These are phyloP conservation scores for Tadarida brasiliensis DNA, from an alignment of 2,797 vertebrate species.

Conservation along the genomic window DNA sequence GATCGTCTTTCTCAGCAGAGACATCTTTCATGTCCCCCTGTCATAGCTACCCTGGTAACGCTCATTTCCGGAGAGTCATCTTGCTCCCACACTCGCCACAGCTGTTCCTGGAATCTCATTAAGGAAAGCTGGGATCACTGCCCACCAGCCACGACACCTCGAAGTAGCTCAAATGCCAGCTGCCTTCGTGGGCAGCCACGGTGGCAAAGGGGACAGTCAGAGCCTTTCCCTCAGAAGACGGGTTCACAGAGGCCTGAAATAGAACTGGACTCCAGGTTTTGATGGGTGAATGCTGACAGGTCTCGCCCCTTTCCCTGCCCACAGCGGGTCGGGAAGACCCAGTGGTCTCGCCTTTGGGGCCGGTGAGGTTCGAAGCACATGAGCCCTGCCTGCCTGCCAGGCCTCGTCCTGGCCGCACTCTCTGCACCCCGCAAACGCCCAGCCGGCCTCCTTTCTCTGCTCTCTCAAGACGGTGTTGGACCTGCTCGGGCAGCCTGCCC, in stretches of 20 bases:
- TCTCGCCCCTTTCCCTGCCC: neutral
- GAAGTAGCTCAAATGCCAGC: neutral
- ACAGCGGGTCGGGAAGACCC: neutral
- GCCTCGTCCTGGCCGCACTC: neutral
- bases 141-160: neutral
- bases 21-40: neutral
- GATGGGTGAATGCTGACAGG: neutral
- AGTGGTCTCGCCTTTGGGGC: neutral
- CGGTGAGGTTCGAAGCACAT: neutral
- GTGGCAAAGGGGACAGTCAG: neutral
- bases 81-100: neutral
- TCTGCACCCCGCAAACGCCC: no score
- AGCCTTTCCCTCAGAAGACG: neutral
- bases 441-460: neutral
- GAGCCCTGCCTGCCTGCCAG: neutral
- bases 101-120: neutral
- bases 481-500: neutral
- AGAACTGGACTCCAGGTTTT: neutral
- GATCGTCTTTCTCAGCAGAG: neutral
- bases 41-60: neutral
- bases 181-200: no score
- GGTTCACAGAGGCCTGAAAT: neutral
- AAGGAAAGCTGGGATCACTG: neutral
- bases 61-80: neutral
- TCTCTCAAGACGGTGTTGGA: neutral